Evolutionary conservation across 2,113 vertebrate genomes (phyloP).

Genomic region (Chionomys nivalis): DNA sequence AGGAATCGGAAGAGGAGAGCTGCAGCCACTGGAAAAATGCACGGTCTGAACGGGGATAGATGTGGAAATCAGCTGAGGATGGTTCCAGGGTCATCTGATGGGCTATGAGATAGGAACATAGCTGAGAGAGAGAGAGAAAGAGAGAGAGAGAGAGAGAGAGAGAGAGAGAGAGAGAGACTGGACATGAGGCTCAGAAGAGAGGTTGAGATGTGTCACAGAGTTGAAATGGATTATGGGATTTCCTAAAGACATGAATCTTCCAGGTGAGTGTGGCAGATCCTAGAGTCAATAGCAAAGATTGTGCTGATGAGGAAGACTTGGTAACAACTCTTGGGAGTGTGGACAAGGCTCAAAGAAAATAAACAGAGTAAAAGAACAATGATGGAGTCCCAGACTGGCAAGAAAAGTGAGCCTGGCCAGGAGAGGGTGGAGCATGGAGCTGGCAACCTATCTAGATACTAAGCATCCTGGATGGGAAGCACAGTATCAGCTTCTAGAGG

Average conservation of each 20-base stretch:
- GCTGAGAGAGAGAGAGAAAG: neutral
- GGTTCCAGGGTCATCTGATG: neutral
- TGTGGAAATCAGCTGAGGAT: neutral
- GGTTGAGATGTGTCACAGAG: neutral
- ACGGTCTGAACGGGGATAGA: neutral
- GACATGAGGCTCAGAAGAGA: neutral
- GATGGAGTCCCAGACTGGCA: neutral
- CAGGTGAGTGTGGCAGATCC: neutral
- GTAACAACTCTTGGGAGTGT: neutral
- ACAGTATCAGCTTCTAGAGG: neutral
- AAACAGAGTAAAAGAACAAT: neutral
- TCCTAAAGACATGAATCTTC: neutral
- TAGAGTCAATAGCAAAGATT: neutral
- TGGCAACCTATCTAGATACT: neutral
- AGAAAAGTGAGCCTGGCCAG: neutral
- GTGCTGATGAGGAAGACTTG: neutral
- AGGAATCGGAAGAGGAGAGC: neutral
- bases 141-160: neutral
- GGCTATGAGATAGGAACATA: neutral
- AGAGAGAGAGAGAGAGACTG: too few species aligned
- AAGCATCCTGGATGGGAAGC: neutral
- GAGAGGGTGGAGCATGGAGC: neutral
- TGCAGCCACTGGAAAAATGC: neutral
- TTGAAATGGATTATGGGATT: neutral
- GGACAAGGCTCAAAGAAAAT: neutral